Base-by-base conservation (phyloP, 2,797 vertebrate species). In the Centroberyx gerrardi region DNA sequence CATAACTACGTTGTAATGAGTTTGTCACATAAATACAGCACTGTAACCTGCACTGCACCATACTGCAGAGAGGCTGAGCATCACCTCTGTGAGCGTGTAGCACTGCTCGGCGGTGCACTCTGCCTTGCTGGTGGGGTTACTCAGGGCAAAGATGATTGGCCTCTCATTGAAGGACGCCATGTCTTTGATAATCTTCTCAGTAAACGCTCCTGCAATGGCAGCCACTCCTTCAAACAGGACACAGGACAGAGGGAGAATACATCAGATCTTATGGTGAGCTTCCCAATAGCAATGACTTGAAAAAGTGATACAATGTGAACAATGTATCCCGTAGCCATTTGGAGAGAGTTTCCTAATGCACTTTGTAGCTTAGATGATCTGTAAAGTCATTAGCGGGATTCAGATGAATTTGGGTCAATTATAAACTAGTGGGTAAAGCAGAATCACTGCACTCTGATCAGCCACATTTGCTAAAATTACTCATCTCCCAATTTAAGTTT, bases 31-130 rank as follows among this genome's bases (percentile, higher is more conserved):
- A 28, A 5, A 10, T 31, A 33, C 12, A 55, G 27, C 14, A 4
- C 4, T 29, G 18, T 55, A 14, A 42, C 13, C 53, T 31, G 3
- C 52, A 28, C n/a, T 4, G 13, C 4, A 17, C 13, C 13, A 18
- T 12, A 14, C 2, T 28, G 12, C 22, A 5, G 53, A 1, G 36
- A 12, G 58, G 6, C 8, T n/a, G 49, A 10, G 18, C 0, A 0
- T 61, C 92, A 98, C 98, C 96, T 99, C 94, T 0, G 98, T 99
- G 87, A 99, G 93, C 60, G 1, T 93, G 93, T 99, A 99, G 93
- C 98, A 99, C 90, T 98, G 96, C 93, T 99, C 98, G 0, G 98
- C 98, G 0, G 98, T 99, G 92, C 98, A 99, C 93, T 99, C 98
- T 0, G 98, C 96, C 90, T 99, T 99, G 92, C 97, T 99, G 51